A percentile compares a stretch with the other conserved stretches of the same genome.
These are phyloP conservation scores for Chelonia mydas DNA, from an alignment of 2,797 vertebrate genomes.

Conservation along the genomic window DNA sequence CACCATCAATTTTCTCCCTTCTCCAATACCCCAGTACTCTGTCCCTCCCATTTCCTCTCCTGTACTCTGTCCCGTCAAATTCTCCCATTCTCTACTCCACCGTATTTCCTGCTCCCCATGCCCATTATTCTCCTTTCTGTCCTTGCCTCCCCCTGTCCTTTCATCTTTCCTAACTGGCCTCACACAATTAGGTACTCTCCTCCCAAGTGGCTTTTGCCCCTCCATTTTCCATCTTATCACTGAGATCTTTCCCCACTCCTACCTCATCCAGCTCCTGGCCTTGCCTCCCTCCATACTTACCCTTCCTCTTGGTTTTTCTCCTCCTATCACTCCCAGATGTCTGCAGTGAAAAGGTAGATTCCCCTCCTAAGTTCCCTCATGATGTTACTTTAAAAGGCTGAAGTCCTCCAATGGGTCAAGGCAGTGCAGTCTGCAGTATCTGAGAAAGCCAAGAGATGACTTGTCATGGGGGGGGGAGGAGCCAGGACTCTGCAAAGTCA, in stretches of 20 bases:
- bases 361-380: background rate
- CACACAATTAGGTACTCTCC: background rate
- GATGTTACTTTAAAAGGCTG: background rate
- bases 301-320: background rate
- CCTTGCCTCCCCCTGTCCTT: conserved; percentile 5
- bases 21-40: background rate
- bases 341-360: background rate
- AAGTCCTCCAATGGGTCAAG: background rate
- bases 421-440: background rate
- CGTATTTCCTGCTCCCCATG: background rate
- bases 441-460: background rate
- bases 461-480: background rate
- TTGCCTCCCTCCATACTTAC: background rate
- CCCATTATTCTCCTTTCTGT: conserved; percentile 6
- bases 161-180: conserved; percentile 7
- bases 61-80: background rate
- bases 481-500: background rate
- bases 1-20: conserved; percentile 18
- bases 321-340: background rate
- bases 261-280: background rate
- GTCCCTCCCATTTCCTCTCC: background rate
- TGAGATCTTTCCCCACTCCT: background rate
- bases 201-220: background rate
- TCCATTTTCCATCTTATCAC: background rate
- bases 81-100: background rate